A percentile compares a stretch with the other conserved stretches of the same genome.
Evolutionary conservation across 2,797 vertebrate genomes (phyloP).

Genomic region (Falco novaeseelandiae): DNA sequence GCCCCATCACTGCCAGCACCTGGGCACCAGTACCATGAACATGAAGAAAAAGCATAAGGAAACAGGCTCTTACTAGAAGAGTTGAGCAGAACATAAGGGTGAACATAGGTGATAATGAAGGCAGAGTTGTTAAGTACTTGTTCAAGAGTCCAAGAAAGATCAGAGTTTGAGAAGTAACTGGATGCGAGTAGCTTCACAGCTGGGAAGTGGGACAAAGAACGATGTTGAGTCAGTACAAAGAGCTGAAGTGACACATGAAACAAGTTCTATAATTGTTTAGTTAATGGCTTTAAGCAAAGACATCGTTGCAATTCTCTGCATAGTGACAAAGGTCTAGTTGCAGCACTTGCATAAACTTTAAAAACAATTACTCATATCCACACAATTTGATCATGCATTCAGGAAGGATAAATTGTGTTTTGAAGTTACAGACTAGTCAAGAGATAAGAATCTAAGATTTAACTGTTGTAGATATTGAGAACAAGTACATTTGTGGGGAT

Average conservation of each 20-base stretch:
- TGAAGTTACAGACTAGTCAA: neutral
- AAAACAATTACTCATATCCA: neutral
- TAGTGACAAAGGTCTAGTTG: neutral
- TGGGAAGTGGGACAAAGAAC: neutral
- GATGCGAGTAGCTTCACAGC: neutral
- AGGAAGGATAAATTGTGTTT: neutral
- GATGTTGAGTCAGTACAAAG: neutral
- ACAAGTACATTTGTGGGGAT: neutral
- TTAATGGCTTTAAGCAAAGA: neutral
- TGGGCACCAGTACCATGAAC: no score
- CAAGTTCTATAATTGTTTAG: neutral
- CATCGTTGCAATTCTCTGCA: neutral
- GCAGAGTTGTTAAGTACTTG: neutral
- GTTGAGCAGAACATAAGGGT: neutral
- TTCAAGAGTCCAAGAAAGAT: neutral
- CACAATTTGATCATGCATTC: neutral
- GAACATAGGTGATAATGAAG: neutral
- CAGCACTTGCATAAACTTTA: neutral
- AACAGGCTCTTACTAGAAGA: neutral
- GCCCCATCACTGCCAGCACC: neutral
- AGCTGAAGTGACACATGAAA: neutral
- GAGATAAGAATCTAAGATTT: neutral
- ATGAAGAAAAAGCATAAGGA: neutral
- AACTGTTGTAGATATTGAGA: neutral
- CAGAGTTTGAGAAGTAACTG: neutral